Conservation (phyloP, 2,888 invertebrate genomes). For the Xylophagus ater region DNA sequence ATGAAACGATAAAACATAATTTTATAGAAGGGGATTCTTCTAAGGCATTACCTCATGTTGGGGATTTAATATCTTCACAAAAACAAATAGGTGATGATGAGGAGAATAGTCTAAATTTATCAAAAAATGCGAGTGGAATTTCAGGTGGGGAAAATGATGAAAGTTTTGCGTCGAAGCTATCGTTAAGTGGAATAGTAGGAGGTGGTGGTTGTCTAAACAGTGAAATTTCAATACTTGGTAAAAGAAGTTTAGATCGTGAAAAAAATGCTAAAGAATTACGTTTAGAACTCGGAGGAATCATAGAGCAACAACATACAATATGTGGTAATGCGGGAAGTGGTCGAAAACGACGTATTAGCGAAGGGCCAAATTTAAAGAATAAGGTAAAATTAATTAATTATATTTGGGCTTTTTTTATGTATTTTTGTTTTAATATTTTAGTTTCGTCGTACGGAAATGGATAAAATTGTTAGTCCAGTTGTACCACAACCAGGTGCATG, state of each 20-base stretch:
- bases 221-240: conserved; percentile 2
- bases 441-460: conserved; percentile 61
- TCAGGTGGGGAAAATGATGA: not conserved
- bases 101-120: too few relatives aligned
- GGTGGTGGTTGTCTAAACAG: not conserved
- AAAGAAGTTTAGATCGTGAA: conserved; percentile 23
- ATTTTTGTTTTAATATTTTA: too few relatives aligned
- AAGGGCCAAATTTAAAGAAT: conserved; percentile 36
- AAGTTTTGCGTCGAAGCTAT: not conserved
- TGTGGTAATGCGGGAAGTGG: conserved; percentile 24
- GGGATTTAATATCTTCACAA: too few relatives aligned
- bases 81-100: too few relatives aligned
- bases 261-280: conserved; percentile 32
- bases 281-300: conserved; percentile 27
- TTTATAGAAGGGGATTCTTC: too few relatives aligned
- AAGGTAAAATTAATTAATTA: conserved; percentile 40
- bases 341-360: conserved; percentile 37
- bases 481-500: conserved; percentile 81
- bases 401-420: conserved; percentile 41
- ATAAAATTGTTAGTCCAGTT: conserved; percentile 86
- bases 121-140: not conserved
- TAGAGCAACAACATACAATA: conserved; percentile 11
- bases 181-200: not conserved
- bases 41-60: too few relatives aligned
- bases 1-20: too few relatives aligned